Evolutionary conservation across 2,888 invertebrate species (phyloP).

Genomic region (Sesamia inferens): DNA sequence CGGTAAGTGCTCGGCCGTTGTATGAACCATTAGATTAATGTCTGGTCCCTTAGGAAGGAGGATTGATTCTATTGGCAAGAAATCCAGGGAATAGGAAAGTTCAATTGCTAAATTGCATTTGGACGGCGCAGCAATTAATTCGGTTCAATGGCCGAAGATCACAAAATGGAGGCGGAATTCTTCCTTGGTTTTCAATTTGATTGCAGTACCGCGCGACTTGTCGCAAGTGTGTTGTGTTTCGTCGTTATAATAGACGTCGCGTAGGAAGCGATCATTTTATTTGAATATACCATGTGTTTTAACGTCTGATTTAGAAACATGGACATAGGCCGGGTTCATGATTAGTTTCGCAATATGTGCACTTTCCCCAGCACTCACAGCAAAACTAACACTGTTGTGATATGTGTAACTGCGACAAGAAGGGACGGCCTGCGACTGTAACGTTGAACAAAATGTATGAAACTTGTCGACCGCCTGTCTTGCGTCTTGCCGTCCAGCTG

Average conservation of each 20-base stretch:
- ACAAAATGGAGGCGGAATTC: constrained; percentile 49
- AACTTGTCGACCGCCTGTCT: too few relatives aligned
- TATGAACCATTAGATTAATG: constrained; percentile 36
- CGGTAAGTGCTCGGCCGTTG: constrained; percentile 50
- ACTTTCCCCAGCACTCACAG: neutral
- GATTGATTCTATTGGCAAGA: constrained; percentile 36
- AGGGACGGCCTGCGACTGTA: neutral
- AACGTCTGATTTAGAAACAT: neutral
- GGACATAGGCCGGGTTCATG: neutral
- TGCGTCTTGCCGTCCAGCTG: too few relatives aligned
- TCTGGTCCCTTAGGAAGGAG: constrained; percentile 16
- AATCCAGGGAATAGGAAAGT: constrained; percentile 43
- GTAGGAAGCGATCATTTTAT: neutral
- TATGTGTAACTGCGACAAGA: neutral
- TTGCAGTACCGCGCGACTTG: too few relatives aligned
- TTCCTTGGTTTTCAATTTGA: constrained; percentile 44
- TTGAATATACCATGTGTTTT: neutral
- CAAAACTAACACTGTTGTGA: neutral
- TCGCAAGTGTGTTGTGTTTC: too few relatives aligned
- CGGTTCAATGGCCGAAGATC: constrained; percentile 53
- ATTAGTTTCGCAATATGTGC: neutral
- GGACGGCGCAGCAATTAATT: constrained; percentile 57
- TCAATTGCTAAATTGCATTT: constrained; percentile 63
- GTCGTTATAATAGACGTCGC: too few relatives aligned
- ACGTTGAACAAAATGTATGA: neutral